Base-by-base conservation (phyloP, 2,113 vertebrate species). In the Odontophorus gujanensis region DNA sequence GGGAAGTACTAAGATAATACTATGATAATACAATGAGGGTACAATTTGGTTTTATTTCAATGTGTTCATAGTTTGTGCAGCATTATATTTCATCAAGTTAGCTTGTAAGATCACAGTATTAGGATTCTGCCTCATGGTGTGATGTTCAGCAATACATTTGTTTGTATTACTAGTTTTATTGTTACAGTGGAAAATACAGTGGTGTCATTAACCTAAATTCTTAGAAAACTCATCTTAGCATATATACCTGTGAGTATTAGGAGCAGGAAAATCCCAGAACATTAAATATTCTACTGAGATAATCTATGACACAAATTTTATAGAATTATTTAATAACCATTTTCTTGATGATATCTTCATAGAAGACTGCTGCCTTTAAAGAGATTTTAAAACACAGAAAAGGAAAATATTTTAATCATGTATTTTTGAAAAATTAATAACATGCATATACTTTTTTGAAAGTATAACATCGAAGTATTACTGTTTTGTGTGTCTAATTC, bases 301-400 rank as follows among this genome's bases (percentile, higher is more conserved):
- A 93, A 92, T 88, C 53, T 42, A 58, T 59, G 89, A 87, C 86
- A 87, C 42, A 81, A 89, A 96, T 95, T 92, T 95, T 93, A 73
- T 58, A 93, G 79, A 96, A 95, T 96, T 94, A 95, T 96, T 95
- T 96, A 96, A 91, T 79, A 88, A 81, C 43, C 95, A 55, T 48
- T n/a, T 78, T 95, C 36, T 63, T 94, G 71, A 93, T 40, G 25
- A 21, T 68, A 87, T 85, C 55, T 90, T 96, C 94, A 50, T 51
- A 96, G 82, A 92, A 51, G 30, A 66, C 48, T 87, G 36, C 11
- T 86, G 51, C 36, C 91, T 97, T 93, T 92, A 96, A 86, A 88
- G 32, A 74, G 95, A 88, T 69, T 82, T 55, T 16, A 30, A 95
- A 92, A 95, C 67, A 3, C 3, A 13, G 57, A 22, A 61, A 86